Evolutionary conservation across 1,140 invertebrate genomes (phyloP).

Genomic region (Parasteatoda tepidariorum): DNA sequence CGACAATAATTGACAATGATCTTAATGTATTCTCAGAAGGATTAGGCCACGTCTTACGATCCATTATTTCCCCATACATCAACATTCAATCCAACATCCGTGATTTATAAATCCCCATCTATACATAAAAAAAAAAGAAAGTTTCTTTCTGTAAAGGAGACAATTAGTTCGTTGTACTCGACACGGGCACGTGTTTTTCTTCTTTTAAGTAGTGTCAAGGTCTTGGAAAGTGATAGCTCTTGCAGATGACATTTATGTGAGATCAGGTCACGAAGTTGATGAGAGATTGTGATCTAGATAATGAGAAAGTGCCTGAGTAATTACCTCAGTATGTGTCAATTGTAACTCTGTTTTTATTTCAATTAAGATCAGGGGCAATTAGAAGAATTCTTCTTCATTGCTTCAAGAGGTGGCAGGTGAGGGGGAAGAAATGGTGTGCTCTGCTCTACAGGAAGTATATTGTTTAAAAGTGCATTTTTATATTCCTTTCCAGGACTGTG

Average conservation of each 20-base stretch:
- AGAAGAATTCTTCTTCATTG: neutral
- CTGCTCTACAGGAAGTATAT: no score
- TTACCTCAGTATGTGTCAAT: neutral
- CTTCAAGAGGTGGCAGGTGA: neutral
- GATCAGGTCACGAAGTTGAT: slow-evolving; percentile 2
- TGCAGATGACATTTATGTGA: slow-evolving; percentile 20
- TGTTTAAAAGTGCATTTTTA: no score
- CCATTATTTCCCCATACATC: neutral
- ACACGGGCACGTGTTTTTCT: neutral
- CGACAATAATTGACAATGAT: neutral
- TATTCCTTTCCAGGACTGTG: no score
- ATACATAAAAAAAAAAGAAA: neutral
- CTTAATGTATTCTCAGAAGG: neutral
- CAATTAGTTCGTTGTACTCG: slow-evolving; percentile 35
- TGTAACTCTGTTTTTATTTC: neutral
- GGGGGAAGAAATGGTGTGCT: no score
- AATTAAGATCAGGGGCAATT: neutral
- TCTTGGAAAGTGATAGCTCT: neutral
- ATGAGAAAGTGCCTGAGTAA: slow-evolving; percentile 9
- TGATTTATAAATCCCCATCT: neutral
- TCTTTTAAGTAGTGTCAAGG: slow-evolving; percentile 19
- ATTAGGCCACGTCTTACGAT: neutral
- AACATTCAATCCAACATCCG: neutral
- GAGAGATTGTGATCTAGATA: neutral
- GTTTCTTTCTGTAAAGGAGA: neutral